Percentiles rank a stretch among this genome's conserved stretches.
phyloP scores from a whole-genome alignment of 2,888 invertebrate species.

The Muscina levida region DNA sequence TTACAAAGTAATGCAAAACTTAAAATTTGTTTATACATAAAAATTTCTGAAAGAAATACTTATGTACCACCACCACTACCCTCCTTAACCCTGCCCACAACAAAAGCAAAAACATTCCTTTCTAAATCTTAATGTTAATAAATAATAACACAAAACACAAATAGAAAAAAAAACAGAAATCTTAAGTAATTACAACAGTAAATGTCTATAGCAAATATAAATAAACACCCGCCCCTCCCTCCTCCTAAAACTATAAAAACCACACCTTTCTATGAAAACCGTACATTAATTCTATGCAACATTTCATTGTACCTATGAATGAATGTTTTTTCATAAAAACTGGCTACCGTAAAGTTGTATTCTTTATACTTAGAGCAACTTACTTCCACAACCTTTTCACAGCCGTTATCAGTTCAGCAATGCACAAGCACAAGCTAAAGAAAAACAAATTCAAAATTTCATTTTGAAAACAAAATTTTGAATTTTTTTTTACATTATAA shows the following conservation, averaged over 20 bases:
- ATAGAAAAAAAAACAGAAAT: not conserved
- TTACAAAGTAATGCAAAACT: conserved; percentile 27
- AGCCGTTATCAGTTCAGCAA: conserved; percentile 20
- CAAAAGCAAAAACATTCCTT: conserved; percentile 58
- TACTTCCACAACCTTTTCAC: not conserved
- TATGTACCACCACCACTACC: too few relatives aligned
- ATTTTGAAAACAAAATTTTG: conserved; percentile 66
- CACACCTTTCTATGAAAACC: not conserved
- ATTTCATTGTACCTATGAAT: too few relatives aligned
- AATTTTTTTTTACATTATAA: conserved; percentile 55
- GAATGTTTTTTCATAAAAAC: too few relatives aligned
- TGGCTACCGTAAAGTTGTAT: too few relatives aligned
- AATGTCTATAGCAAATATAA: conserved; percentile 36
- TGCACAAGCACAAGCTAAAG: too few relatives aligned
- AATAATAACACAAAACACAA: not conserved
- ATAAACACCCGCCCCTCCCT: conserved; percentile 22
- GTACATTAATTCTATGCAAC: too few relatives aligned
- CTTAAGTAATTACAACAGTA: conserved; percentile 31
- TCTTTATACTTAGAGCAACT: too few relatives aligned
- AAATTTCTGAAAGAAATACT: too few relatives aligned
- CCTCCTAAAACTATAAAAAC: conserved; percentile 8
- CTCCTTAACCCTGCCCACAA: not conserved
- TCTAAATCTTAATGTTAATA: conserved; percentile 23
- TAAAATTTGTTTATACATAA: too few relatives aligned
- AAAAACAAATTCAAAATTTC: conserved; percentile 68